phyloP scores from a whole-genome alignment of 2,888 invertebrate genomes.

The Prosapia bicincta region DNA sequence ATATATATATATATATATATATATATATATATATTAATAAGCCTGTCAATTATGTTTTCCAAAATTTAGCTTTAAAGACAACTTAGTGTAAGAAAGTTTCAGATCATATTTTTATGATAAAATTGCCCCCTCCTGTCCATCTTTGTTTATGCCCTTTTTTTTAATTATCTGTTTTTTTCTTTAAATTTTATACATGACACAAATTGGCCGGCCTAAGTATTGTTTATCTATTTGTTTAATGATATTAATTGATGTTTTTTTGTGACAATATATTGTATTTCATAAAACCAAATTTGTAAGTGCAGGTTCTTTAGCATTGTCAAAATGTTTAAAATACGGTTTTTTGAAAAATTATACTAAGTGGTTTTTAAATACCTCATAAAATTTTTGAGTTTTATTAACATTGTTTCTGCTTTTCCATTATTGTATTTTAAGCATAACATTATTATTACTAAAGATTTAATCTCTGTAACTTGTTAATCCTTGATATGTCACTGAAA shows the following conservation, averaged over 20 bases:
- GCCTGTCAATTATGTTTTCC: conserved; percentile 25
- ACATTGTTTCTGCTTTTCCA: too few relatives aligned
- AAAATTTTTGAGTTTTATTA: too few relatives aligned
- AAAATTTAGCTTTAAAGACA: conserved; percentile 27
- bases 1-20: too few relatives aligned
- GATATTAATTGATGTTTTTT: conserved; percentile 13
- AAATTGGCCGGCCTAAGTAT: conserved; percentile 14
- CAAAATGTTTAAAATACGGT: neutral
- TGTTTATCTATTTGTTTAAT: neutral
- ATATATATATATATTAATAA: too few relatives aligned
- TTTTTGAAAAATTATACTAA: neutral
- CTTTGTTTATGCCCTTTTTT: too few relatives aligned
- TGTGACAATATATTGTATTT: conserved; percentile 18
- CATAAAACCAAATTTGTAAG: neutral
- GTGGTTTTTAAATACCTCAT: neutral
- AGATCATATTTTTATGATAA: conserved; percentile 21
- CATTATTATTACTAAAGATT: too few relatives aligned
- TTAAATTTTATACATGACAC: neutral
- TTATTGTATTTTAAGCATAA: too few relatives aligned
- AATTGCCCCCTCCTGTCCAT: neutral
- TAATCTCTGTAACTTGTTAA: too few relatives aligned
- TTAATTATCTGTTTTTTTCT: neutral
- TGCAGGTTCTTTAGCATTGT: conserved; percentile 7
- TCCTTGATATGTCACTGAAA: too few relatives aligned
- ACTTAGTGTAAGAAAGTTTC: conserved; percentile 20